These are phyloP conservation scores for Ammodytes marinus DNA, from an alignment of 2,113 vertebrate species.

Conservation along the genomic window DNA sequence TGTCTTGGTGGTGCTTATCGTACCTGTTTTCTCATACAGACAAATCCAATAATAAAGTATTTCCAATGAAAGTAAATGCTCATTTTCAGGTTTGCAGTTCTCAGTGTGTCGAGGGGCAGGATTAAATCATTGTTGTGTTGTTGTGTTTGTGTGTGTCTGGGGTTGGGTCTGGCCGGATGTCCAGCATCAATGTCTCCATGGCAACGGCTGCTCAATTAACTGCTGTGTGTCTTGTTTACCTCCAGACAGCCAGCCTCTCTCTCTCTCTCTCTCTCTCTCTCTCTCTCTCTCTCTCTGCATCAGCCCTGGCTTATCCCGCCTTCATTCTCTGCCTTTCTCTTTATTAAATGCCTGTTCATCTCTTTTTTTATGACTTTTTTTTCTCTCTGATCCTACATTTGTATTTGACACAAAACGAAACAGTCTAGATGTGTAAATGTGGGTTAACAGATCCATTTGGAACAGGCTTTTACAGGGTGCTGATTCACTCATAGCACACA, in stretches of 20 bases:
- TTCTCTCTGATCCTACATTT: background rate
- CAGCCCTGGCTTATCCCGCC: too few species aligned
- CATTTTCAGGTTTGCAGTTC: background rate
- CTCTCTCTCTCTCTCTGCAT: background rate
- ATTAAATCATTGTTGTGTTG: background rate
- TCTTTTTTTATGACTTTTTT: background rate
- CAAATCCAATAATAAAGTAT: background rate
- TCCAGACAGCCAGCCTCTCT: slow-evolving; percentile 19
- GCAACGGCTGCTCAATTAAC: slow-evolving; percentile 58
- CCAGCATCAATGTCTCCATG: slow-evolving; percentile 57
- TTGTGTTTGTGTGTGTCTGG: background rate
- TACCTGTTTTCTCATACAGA: background rate
- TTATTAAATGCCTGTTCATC: background rate
- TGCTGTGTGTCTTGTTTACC: slow-evolving; percentile 58
- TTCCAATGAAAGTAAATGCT: background rate
- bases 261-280: background rate
- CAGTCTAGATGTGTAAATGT: background rate
- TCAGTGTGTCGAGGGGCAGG: background rate
- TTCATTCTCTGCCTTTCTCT: background rate
- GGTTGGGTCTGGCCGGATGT: slow-evolving; percentile 23
- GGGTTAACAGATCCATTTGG: background rate
- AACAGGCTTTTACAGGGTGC: background rate
- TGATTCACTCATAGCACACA: too few species aligned
- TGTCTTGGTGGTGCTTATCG: background rate
- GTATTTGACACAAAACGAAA: background rate